Base-by-base conservation (phyloP, 2,797 vertebrate species). In the Rallus crepitans region DNA sequence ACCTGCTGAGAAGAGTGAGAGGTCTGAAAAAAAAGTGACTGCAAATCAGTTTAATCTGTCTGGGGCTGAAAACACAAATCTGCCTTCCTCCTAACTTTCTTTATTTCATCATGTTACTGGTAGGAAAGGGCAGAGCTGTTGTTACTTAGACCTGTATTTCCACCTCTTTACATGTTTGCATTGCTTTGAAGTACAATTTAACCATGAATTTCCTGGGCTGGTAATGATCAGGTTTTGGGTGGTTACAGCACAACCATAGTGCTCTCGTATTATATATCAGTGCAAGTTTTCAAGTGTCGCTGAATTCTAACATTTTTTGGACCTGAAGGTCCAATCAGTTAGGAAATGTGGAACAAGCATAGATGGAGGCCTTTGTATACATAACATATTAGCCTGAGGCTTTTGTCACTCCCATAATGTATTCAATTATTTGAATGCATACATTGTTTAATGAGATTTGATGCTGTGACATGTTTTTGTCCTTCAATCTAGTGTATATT, bases 401-500 rank as follows among this genome's bases (percentile, higher is more conserved):
- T 83, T 88, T 91, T 81, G 45, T 84, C 69, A 33, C 52, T 82
- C 60, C 71, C 31, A 35, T 33, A 55, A 93, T 11, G 7, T 69
- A 64, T 55, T 91, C 66, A 70, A 1, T 55, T 23, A 64, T 83
- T 92, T 86, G 57, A 83, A 84, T 90, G 48, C 57, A 64, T 65
- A 24, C 72, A 73, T 80, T 92, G 48, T 87, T 97, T 90, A 66
- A 90, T 63, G 87, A 64, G 40, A 87, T 94, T 96, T 89, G 68
- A 66, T 89, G 60, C 50, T 75, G 30, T 90, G 72, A 76, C 59
- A 47, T 80, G 21, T 11, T 89, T 94, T 89, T 79, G 21, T 94
- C 73, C 33, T 86, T 93, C 57, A 42, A 8, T 68, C 82, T 52
- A 70, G 57, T 16, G 27, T 89, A 30, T 70, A 47, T 57, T 31